phyloP scores from a whole-genome alignment of 1,140 invertebrate species.

The Habropoda laboriosa region DNA sequence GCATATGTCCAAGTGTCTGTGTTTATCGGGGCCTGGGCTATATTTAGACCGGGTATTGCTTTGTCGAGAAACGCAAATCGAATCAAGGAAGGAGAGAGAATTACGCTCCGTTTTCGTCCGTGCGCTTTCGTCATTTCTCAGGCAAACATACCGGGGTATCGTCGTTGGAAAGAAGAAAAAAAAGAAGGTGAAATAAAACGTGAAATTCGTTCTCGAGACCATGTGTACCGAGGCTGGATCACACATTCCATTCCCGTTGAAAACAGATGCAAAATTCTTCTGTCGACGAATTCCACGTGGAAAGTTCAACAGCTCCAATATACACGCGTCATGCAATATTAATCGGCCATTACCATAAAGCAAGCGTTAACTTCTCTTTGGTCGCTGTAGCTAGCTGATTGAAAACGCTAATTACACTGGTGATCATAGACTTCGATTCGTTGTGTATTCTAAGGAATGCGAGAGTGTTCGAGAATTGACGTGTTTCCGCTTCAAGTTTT shows the following conservation, averaged over 20 bases:
- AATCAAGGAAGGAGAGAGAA: constrained; percentile 35
- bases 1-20: constrained; percentile 56
- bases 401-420: constrained; percentile 31
- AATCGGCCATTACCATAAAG: constrained; percentile 31
- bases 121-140: background rate
- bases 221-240: background rate
- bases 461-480: no score
- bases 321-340: constrained; percentile 36
- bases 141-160: background rate
- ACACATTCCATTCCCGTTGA: constrained; percentile 5
- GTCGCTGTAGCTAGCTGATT: background rate
- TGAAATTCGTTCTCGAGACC: no score
- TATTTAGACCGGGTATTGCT: constrained; percentile 52
- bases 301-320: constrained; percentile 21
- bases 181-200: background rate
- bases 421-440: no score
- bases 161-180: background rate
- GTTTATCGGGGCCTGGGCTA: constrained; percentile 53
- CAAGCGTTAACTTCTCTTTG: constrained; percentile 9
- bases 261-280: constrained; percentile 22
- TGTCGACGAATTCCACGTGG: constrained; percentile 20
- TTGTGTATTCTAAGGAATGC: no score
- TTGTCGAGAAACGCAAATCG: constrained; percentile 44
- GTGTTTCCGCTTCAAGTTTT: no score
- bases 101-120: background rate